These are phyloP conservation scores for Sciaenops ocellatus DNA, from an alignment of 2,797 vertebrate genomes.

Conservation along the genomic window DNA sequence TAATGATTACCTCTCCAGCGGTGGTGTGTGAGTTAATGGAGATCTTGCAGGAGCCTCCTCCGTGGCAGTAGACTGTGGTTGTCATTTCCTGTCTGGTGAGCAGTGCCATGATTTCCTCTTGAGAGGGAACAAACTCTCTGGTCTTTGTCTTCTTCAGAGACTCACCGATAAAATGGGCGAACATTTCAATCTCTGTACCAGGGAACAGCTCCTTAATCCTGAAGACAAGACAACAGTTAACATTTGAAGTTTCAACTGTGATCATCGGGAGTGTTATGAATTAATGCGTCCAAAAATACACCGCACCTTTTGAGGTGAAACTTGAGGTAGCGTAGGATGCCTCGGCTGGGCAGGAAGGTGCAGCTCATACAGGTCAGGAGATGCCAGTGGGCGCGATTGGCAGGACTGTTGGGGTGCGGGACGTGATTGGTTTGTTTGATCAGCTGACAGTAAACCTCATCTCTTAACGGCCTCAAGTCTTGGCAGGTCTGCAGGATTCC, in stretches of 20 bases:
- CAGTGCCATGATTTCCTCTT: slow-evolving; percentile 93
- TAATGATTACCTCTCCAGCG: slow-evolving; percentile 88
- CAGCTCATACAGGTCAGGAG: slow-evolving; percentile 95
- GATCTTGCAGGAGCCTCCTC: slow-evolving; percentile 96
- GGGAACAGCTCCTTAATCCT: slow-evolving; percentile 92
- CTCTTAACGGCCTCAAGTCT: slow-evolving; percentile 89
- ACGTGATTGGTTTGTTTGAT: slow-evolving; percentile 96
- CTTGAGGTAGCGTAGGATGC: slow-evolving; percentile 93
- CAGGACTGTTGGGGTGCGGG: slow-evolving; percentile 89
- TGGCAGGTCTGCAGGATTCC: slow-evolving; percentile 96
- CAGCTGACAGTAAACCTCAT: slow-evolving; percentile 96
- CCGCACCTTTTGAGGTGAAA: slow-evolving; percentile 93
- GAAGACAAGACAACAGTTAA: slow-evolving; percentile 22
- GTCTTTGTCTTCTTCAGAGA: slow-evolving; percentile 92
- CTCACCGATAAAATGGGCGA: slow-evolving; percentile 89
- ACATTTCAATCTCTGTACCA: slow-evolving; percentile 90
- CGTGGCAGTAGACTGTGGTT: slow-evolving; percentile 94
- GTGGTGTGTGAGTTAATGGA: slow-evolving; percentile 96
- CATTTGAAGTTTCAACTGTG: background rate
- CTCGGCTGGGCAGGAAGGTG: slow-evolving; percentile 92
- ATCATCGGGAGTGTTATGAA: background rate
- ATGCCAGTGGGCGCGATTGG: slow-evolving; percentile 93
- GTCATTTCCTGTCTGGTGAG: slow-evolving; percentile 93
- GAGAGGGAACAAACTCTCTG: slow-evolving; percentile 93
- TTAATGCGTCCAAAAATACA: background rate